phyloP scores from a whole-genome alignment of 2,888 invertebrate species.

The Xanthorhoe spadicearia region DNA sequence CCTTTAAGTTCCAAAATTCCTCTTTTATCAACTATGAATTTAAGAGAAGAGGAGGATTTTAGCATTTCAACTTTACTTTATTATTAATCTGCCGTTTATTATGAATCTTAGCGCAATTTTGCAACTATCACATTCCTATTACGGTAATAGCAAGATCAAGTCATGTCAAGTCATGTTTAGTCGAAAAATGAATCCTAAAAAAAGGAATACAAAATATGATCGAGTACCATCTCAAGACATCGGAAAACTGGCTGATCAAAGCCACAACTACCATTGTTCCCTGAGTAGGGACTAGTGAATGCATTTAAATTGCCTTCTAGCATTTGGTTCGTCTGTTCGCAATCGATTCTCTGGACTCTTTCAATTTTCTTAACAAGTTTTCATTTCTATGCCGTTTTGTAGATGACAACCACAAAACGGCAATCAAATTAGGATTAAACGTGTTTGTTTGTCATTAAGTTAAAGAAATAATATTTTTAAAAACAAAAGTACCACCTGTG shows the following conservation, averaged over 20 bases:
- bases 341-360: slow-evolving; percentile 5
- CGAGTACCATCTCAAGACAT: not conserved
- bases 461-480: too few species aligned
- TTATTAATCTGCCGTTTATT: too few species aligned
- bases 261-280: slow-evolving; percentile 11
- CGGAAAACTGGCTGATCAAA: not conserved
- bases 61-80: too few species aligned
- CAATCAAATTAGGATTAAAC: not conserved
- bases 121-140: too few species aligned
- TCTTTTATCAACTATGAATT: too few species aligned
- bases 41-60: too few species aligned
- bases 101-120: too few species aligned
- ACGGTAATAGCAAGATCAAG: too few species aligned
- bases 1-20: too few species aligned
- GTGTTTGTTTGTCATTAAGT: too few species aligned
- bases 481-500: not conserved
- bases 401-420: slow-evolving; percentile 2
- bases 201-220: not conserved
- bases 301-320: slow-evolving; percentile 26
- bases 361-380: slow-evolving; percentile 1
- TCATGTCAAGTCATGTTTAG: too few species aligned
- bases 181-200: too few species aligned
- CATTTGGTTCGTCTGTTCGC: slow-evolving; percentile 7
- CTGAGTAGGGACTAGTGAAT: slow-evolving; percentile 16
- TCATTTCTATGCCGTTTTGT: not conserved